These are phyloP conservation scores for Taxidea taxus DNA, from an alignment of 2,113 vertebrate species.

Conservation along the genomic window DNA sequence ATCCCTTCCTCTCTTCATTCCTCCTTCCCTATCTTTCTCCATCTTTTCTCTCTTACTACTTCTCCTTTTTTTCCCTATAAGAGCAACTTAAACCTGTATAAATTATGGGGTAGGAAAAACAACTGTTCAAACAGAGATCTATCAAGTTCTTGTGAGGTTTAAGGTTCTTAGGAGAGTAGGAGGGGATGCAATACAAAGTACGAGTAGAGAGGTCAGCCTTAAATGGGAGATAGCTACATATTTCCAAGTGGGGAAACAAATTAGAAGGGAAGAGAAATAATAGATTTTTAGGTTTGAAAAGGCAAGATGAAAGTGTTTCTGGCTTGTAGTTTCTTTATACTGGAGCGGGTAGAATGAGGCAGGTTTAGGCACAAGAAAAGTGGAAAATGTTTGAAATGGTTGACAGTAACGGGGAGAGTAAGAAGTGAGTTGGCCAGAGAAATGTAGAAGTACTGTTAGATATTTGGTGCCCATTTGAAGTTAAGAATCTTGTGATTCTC, in stretches of 20 bases:
- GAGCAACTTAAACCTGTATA: background rate
- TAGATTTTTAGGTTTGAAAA: background rate
- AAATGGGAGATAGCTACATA: background rate
- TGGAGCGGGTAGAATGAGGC: background rate
- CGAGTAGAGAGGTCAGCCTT: background rate
- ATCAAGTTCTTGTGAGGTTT: background rate
- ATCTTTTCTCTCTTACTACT: background rate
- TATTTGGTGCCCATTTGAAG: background rate
- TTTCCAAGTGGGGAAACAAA: background rate
- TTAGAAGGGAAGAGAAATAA: background rate
- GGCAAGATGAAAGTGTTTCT: background rate
- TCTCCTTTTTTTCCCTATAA: background rate
- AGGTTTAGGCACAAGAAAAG: background rate
- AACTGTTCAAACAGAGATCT: background rate
- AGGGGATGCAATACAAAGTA: background rate
- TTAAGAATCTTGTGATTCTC: background rate
- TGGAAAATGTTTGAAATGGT: background rate
- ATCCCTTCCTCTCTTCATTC: background rate
- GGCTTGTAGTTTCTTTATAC: background rate
- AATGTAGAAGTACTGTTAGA: background rate
- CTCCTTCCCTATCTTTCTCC: background rate
- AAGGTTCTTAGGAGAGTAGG: background rate
- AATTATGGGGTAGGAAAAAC: background rate
- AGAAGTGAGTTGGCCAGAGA: background rate
- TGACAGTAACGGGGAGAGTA: background rate